Evolutionary conservation across 2,888 invertebrate genomes (phyloP).

Genomic region (Sphaeridia pumilis): DNA sequence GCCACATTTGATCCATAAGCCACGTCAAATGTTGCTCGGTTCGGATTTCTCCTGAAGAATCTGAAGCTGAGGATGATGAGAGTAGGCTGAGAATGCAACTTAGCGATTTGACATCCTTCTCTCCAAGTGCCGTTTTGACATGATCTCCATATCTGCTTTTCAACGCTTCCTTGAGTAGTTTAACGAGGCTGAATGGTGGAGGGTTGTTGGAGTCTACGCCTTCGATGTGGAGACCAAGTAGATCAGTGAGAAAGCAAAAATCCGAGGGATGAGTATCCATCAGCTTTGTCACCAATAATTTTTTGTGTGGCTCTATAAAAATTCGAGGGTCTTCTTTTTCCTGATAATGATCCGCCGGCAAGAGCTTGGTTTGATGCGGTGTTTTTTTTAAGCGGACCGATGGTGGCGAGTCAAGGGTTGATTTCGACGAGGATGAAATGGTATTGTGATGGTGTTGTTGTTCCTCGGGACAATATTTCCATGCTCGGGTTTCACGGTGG

Average conservation of each 20-base stretch:
- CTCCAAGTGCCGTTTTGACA: slow-evolving; percentile 20
- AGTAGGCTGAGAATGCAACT: slow-evolving; percentile 20
- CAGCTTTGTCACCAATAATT: too few species aligned
- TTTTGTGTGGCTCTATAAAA: too few species aligned
- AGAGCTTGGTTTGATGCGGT: too few species aligned
- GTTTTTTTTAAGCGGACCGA: too few species aligned
- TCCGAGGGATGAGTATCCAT: neutral
- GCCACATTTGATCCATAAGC: neutral
- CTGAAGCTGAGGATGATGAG: neutral
- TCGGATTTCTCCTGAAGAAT: neutral
- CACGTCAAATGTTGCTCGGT: neutral
- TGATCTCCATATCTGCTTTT: slow-evolving; percentile 25
- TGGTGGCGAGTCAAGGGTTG: too few species aligned
- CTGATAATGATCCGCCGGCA: too few species aligned
- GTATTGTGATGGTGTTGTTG: too few species aligned
- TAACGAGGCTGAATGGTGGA: slow-evolving; percentile 1
- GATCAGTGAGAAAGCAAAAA: neutral
- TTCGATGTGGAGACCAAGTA: neutral
- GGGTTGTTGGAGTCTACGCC: neutral
- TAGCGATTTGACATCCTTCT: slow-evolving; percentile 24
- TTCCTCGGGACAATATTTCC: too few species aligned
- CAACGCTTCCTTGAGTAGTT: slow-evolving; percentile 18
- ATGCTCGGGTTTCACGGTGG: too few species aligned
- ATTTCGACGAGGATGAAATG: too few species aligned
- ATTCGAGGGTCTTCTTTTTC: too few species aligned